A percentile compares a stretch with the other conserved stretches of the same genome.
These are phyloP conservation scores for Meiosimyza decipiens DNA, from an alignment of 2,888 invertebrate genomes.

Conservation along the genomic window DNA sequence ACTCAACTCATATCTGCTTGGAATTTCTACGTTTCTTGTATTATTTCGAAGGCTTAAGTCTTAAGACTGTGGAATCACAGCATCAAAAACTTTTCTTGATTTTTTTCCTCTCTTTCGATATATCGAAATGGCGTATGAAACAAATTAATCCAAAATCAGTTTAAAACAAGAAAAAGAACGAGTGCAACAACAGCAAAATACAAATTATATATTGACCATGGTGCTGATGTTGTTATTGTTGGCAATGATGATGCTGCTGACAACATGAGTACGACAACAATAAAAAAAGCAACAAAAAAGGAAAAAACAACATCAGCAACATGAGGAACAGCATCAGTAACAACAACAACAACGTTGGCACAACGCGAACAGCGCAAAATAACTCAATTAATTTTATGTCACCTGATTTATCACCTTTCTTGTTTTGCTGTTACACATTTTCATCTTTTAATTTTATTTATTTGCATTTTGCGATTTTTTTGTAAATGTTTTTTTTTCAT, in stretches of 20 bases:
- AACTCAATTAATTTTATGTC: constrained; percentile 68
- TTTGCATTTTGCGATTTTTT: constrained; percentile 41
- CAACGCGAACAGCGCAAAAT: constrained; percentile 49
- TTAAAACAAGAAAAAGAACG: constrained; percentile 53
- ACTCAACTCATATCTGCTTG: no score
- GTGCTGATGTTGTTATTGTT: constrained; percentile 10
- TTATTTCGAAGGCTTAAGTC: no score
- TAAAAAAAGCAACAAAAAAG: background rate
- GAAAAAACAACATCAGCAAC: constrained; percentile 17
- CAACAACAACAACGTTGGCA: constrained; percentile 4
- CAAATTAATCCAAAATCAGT: constrained; percentile 65
- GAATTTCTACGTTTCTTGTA: no score
- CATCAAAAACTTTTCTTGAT: no score
- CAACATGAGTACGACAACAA: constrained; percentile 2
- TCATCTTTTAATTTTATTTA: constrained; percentile 58
- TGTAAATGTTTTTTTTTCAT: no score
- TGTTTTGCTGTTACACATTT: constrained; percentile 56
- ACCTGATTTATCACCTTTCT: constrained; percentile 67
- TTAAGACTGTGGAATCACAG: no score
- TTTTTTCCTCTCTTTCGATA: constrained; percentile 20
- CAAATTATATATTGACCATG: constrained; percentile 5
- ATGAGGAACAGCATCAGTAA: background rate
- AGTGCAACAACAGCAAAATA: constrained; percentile 9
- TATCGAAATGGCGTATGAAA: constrained; percentile 45
- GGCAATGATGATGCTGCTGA: constrained; percentile 7